Base-by-base conservation (phyloP, 2,888 invertebrate genomes). In the Sylvicola cinctus region DNA sequence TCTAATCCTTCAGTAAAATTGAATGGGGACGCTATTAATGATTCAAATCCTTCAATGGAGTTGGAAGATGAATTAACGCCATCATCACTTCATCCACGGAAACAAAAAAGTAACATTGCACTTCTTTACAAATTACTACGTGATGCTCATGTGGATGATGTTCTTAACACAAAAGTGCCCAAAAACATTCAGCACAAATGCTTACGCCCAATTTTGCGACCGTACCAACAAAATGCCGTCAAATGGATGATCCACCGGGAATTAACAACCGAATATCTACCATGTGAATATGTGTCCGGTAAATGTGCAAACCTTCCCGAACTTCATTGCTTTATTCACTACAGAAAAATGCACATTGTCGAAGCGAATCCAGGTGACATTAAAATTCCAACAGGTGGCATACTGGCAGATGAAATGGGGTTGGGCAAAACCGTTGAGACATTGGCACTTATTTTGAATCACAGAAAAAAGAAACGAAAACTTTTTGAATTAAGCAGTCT, bases 381-480 rank as follows among this genome's bases (percentile, higher is more conserved):
- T 8, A 54, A 50, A 13, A 37, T 60, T 13, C 58, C 64, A 6
- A 65, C 61, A 2, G 77, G 78, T 11, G 79, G 79, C 2, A 76
- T 81, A 40, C 55, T 81, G 31, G 78, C 77, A 2, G 80, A 81
- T 51, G 79, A 80, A 55, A 80, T 80, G 79, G 80, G 81, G 1
- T 55, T 81, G 16, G 81, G 81, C 0, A 81, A 81, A 59, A 81
- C 80, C 0, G 72, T 81, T 0, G 79, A 81, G 55, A 65, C 79
- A 10, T 48, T 81, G 25, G 68, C 74, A 3, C 62, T 71, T 36
- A 64, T 79, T 42, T 49, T 79, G 33, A 50, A 61, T 3, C 62
- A 77, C 50, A 62, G 54, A 3, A 46, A 53, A 36, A 32, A 41
- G 39, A 34, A 31, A 31, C 35, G 37, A 5, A 31, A 33, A 17